Percentiles rank a stretch among this genome's conserved stretches.
These are phyloP conservation scores for Carcina quercana DNA, from an alignment of 2,888 invertebrate genomes.

Conservation along the genomic window DNA sequence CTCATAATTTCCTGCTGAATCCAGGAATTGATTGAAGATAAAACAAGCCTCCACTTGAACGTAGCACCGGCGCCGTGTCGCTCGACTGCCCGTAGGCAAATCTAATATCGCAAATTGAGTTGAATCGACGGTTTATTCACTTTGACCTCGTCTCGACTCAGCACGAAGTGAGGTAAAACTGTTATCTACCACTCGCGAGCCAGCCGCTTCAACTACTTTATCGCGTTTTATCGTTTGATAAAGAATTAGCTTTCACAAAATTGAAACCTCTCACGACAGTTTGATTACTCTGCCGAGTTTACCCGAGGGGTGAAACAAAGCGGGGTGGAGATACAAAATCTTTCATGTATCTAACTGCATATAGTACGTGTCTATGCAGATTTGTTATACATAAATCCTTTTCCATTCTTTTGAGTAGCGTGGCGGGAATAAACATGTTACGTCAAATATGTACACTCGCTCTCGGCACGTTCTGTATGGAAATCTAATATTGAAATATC, in stretches of 20 bases:
- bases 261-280: conserved; percentile 4
- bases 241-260: conserved; percentile 7
- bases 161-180: conserved; percentile 47
- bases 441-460: conserved; percentile 2
- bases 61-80: conserved; percentile 31
- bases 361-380: neutral
- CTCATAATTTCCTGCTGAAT: no score
- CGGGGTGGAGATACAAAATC: neutral
- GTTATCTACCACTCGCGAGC: conserved; percentile 36
- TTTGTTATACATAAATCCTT: neutral
- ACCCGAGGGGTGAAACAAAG: neutral
- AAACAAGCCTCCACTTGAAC: conserved; percentile 22
- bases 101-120: conserved; percentile 65
- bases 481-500: conserved; percentile 31
- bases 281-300: conserved; percentile 1
- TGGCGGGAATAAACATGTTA: neutral
- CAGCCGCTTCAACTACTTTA: conserved; percentile 10
- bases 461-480: conserved; percentile 10
- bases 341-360: neutral
- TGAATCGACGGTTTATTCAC: conserved; percentile 44
- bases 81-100: conserved; percentile 48
- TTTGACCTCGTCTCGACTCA: conserved; percentile 43
- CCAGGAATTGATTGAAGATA: conserved; percentile 23
- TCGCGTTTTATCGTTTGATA: conserved; percentile 11
- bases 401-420: neutral